phyloP scores from a whole-genome alignment of 1,140 invertebrate genomes.

The Zelostemma sp. region DNA sequence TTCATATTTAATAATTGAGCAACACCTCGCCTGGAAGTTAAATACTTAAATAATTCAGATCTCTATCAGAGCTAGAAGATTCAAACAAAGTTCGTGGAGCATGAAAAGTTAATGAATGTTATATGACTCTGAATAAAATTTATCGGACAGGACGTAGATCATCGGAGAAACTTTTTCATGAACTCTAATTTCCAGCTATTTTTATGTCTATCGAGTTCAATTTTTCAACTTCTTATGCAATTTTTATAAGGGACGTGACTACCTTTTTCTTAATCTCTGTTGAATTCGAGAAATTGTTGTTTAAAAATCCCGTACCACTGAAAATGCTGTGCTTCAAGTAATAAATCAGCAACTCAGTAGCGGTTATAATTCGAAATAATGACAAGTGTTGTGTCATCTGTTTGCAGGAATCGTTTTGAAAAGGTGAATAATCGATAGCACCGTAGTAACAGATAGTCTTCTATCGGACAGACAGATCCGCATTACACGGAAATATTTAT shows the following conservation, averaged over 20 bases:
- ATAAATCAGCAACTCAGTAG: too few species aligned
- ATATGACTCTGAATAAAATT: slow-evolving; percentile 19
- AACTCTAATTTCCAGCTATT: slow-evolving; percentile 28
- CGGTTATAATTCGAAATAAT: slow-evolving; percentile 16
- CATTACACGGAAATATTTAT: slow-evolving; percentile 23
- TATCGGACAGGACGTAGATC: slow-evolving; percentile 16
- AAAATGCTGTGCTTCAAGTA: too few species aligned
- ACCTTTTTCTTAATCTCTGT: too few species aligned
- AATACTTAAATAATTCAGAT: slow-evolving; percentile 14
- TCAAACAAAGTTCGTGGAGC: slow-evolving; percentile 18
- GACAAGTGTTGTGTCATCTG: slow-evolving; percentile 20
- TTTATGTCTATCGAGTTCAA: slow-evolving; percentile 11
- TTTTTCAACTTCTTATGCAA: background rate
- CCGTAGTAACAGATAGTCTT: slow-evolving; percentile 26
- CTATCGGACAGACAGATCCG: slow-evolving; percentile 20
- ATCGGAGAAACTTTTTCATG: slow-evolving; percentile 23
- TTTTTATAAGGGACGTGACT: background rate
- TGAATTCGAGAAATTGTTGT: too few species aligned
- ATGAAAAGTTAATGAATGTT: slow-evolving; percentile 17
- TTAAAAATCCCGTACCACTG: too few species aligned
- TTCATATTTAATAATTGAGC: background rate
- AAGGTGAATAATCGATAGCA: slow-evolving; percentile 32
- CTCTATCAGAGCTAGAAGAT: slow-evolving; percentile 14
- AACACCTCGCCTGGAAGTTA: background rate
- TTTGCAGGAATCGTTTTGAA: slow-evolving; percentile 17